These are phyloP conservation scores for Ceratitis capitata DNA, from an alignment of 1,140 invertebrate genomes.

Conservation along the genomic window DNA sequence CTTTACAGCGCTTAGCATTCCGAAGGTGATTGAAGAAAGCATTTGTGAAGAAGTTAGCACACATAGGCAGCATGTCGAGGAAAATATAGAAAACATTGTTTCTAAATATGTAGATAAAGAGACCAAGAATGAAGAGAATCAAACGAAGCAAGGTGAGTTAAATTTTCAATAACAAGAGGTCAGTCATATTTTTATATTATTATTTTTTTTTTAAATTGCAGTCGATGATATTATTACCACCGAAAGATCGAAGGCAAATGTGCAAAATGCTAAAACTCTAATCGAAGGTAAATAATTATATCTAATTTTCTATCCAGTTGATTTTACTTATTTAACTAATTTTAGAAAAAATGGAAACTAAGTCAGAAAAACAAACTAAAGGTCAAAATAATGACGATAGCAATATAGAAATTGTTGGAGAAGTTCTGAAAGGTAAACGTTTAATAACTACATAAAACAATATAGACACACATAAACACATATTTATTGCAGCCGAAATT, in stretches of 20 bases:
- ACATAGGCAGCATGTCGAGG: not conserved
- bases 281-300: not conserved
- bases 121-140: not conserved
- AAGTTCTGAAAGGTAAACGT: not conserved
- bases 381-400: not conserved
- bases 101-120: not conserved
- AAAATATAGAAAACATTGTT: not conserved
- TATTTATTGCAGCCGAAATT: not conserved
- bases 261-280: not conserved
- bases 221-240: not conserved
- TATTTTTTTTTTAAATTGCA: not conserved
- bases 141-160: not conserved
- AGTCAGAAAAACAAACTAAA: not conserved
- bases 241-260: not conserved
- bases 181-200: too few relatives aligned
- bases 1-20: not conserved
- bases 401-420: not conserved
- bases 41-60: conserved; percentile 36
- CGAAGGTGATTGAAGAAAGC: conserved; percentile 26
- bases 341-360: not conserved
- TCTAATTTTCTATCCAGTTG: not conserved
- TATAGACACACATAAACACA: not conserved
- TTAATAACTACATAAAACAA: not conserved
- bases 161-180: too few relatives aligned
- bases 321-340: not conserved